Base-by-base conservation (phyloP, 2,797 vertebrate species). In the Siniperca obscura region DNA sequence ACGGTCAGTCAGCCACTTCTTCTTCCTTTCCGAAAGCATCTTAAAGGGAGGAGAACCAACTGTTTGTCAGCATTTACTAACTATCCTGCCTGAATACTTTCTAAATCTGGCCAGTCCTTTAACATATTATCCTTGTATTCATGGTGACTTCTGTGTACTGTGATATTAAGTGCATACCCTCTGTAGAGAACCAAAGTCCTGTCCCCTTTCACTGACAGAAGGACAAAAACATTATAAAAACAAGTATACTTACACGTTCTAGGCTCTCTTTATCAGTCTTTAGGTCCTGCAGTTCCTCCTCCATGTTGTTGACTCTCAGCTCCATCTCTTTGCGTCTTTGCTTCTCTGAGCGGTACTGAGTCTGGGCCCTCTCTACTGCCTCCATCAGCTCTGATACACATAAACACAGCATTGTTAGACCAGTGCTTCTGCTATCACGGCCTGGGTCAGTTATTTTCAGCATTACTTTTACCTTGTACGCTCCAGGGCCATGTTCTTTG, bases 1-100 rank as follows among this genome's bases (percentile, higher is more conserved):
- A 34, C 97, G 95, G 91, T 98, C 98, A 0, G 88, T 91, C 61
- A 96, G 96, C 55, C 97, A 97, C 90, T 98, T 98, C 90, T 90
- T 97, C 92, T 98, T 99, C 88, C 97, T 97, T 81, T 99, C 97
- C 9, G 89, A 93, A 46, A 98, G 94, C n/a, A 91, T 96, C 98
- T 99, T 75, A 22, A 78, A 9, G 27, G 19, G 16, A 69, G 2
- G 8, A 36, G 14, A 56, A 57, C 3, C 3, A 59, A 42, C 2
- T 8, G n/a, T 36, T 62, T 3, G 21, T 81, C 25, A 70, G 34
- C n/a, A 81, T 69, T 60, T 60, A 38, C 0, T 1, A 48, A 46
- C 44, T 17, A 46, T 46, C 1, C 9, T 25, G 40, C 9, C 22
- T 57, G n/a, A 56, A 36, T 61, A 46, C 5, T 59, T 59, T n/a